These are phyloP conservation scores for Platycheirus rosarum DNA, from an alignment of 2,888 invertebrate genomes.

Conservation along the genomic window DNA sequence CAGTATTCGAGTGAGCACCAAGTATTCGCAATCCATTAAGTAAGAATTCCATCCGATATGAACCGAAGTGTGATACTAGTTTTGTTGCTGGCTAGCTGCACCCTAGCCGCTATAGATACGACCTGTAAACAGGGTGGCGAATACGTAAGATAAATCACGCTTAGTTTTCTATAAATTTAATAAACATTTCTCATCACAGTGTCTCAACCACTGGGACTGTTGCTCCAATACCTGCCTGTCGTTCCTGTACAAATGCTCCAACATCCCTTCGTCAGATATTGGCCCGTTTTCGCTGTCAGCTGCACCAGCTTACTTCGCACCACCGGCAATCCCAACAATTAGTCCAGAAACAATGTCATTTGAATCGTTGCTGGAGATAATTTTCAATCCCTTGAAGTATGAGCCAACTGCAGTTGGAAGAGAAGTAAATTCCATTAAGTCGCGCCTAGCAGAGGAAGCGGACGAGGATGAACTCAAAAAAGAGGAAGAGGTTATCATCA, in stretches of 20 bases:
- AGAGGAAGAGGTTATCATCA: background rate
- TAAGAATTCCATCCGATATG: constrained; percentile 21
- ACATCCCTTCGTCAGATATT: constrained; percentile 18
- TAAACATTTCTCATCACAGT: constrained; percentile 75
- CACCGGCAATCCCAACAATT: background rate
- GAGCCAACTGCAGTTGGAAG: constrained; percentile 2
- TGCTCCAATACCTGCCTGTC: constrained; percentile 80
- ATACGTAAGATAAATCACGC: constrained; percentile 36
- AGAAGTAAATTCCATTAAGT: constrained; percentile 22
- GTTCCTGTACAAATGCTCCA: constrained; percentile 77
- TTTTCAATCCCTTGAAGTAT: constrained; percentile 29
- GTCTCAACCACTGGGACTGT: constrained; percentile 80
- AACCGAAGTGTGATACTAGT: constrained; percentile 29
- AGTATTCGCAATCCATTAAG: background rate
- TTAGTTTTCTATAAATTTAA: constrained; percentile 5
- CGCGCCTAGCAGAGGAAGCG: constrained; percentile 4
- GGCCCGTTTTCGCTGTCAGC: background rate
- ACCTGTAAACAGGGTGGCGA: constrained; percentile 33
- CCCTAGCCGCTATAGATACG: constrained; percentile 25
- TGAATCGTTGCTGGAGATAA: constrained; percentile 17
- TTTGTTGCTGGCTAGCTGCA: constrained; percentile 16
- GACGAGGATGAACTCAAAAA: background rate
- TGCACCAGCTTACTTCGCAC: background rate
- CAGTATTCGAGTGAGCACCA: constrained; percentile 36
- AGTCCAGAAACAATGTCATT: background rate